Base-by-base conservation (phyloP, 1,140 invertebrate species). In the Nautilus pompilius region DNA sequence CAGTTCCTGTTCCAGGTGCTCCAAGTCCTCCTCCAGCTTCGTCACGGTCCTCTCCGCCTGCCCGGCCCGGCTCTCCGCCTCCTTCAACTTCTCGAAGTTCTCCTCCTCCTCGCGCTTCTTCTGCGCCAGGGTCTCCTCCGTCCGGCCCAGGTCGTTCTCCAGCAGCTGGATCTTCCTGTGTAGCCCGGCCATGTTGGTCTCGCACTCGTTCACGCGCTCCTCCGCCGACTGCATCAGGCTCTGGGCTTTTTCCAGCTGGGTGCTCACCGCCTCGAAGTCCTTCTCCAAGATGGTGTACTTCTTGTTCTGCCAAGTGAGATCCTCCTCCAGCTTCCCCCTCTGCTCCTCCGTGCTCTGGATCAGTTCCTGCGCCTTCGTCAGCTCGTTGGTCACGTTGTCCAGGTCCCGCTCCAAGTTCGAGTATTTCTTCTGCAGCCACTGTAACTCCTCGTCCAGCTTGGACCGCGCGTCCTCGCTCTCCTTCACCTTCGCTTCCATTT, bases 61-160 rank as follows among this genome's bases (percentile, higher is more conserved):
- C 3, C 55, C 58, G 13, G 62, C 66, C 30, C 66, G 46, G 3
- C 63, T 10, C 29, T 67, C 61, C 54, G 54, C 57, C 10, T 62
- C 66, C 51, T 63, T 32, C 36, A 59, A 51, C 32, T 63, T 61
- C 30, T 67, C 66, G 20, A 63, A 34, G 13, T 26, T n/a, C 15
- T 58, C 48, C 26, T 55, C 51, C 30, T 67, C 57, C 41, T 56
- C 56, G n/a, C 54, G 30, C 41, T 59, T 60, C 53, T 58, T 60
- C 45, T 57, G 34, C 13, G 58, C 49, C 20, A 67, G 57, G 17
- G 62, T 41, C 30, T 67, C 66, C 29, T 61, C 33, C 20, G 59
- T 61, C 28, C 53, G 53, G 10, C 51, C 66, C 8, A 63, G 49
- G 46, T 63, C 48, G 6, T 48, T 46, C 29, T 67, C 41, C 13